phyloP scores from a whole-genome alignment of 2,113 vertebrate species.

The Fregetta grallaria region DNA sequence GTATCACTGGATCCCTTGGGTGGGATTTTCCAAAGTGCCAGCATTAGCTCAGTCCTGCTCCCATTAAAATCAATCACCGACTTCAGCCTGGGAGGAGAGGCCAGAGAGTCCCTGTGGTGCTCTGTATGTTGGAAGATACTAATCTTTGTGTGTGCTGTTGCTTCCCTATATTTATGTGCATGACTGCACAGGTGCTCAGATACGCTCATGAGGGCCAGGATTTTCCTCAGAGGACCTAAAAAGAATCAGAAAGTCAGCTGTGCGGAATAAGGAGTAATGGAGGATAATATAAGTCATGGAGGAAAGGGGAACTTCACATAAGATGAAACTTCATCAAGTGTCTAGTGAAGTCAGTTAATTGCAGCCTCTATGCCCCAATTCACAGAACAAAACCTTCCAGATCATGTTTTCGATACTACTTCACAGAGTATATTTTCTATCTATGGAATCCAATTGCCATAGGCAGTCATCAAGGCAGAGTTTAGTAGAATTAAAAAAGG shows the following conservation, averaged over 20 bases:
- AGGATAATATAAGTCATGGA: neutral
- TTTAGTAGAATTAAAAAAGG: constrained; percentile 45
- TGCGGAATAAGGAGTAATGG: neutral
- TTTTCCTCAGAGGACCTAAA: constrained; percentile 16
- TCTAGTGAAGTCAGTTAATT: neutral
- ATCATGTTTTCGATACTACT: neutral
- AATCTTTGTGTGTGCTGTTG: neutral
- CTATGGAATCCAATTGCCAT: constrained; percentile 12
- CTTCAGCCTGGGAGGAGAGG: neutral
- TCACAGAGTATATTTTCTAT: neutral
- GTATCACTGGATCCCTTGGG: constrained; percentile 39
- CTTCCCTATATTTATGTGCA: neutral
- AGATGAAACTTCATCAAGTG: neutral
- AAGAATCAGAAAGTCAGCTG: neutral
- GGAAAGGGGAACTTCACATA: neutral
- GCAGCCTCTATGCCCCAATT: neutral
- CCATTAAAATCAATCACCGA: constrained; percentile 53
- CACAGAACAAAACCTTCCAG: neutral
- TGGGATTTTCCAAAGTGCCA: constrained; percentile 53
- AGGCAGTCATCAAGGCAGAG: constrained; percentile 34
- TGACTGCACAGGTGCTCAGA: neutral
- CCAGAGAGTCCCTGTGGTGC: neutral
- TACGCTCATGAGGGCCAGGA: neutral
- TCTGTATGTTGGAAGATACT: neutral
- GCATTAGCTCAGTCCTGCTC: constrained; percentile 25